A percentile compares a stretch with the other conserved stretches of the same genome.
These are phyloP conservation scores for Diabrotica virgifera DNA, from an alignment of 1,140 invertebrate genomes.

Conservation along the genomic window DNA sequence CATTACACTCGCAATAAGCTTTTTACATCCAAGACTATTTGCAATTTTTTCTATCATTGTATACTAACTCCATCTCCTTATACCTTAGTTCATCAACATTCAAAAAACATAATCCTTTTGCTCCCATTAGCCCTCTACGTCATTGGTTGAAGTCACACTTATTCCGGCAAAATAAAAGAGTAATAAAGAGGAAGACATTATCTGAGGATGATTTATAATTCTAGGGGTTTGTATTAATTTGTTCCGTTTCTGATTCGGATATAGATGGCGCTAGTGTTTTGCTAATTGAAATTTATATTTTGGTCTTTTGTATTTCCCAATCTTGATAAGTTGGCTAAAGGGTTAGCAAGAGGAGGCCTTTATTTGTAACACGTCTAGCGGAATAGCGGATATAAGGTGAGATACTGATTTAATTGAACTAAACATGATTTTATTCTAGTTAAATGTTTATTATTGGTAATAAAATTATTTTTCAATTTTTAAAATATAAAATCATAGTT, in stretches of 20 bases:
- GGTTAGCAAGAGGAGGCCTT: not conserved
- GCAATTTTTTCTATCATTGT: no score
- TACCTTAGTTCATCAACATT: not conserved
- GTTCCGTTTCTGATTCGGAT: slow-evolving; percentile 35
- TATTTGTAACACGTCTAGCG: not conserved
- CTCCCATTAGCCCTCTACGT: not conserved
- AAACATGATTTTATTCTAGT: no score
- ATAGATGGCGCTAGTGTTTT: slow-evolving; percentile 11
- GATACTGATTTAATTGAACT: no score
- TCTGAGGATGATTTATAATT: slow-evolving; percentile 34
- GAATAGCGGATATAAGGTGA: no score
- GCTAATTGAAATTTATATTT: slow-evolving; percentile 20
- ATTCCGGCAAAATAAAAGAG: slow-evolving; percentile 23
- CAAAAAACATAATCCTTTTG: not conserved
- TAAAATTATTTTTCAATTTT: no score
- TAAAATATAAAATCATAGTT: no score
- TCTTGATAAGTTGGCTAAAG: not conserved
- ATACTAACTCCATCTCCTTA: no score
- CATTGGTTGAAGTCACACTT: slow-evolving; percentile 1
- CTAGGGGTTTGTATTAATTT: slow-evolving; percentile 35
- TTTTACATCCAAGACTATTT: no score
- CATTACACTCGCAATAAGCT: no score
- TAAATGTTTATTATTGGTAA: no score
- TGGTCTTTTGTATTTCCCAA: not conserved
- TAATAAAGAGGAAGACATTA: slow-evolving; percentile 22